Percentiles rank a stretch among this genome's conserved stretches.
These are phyloP conservation scores for Resseliella maxima DNA, from an alignment of 2,888 invertebrate species.

Conservation along the genomic window DNA sequence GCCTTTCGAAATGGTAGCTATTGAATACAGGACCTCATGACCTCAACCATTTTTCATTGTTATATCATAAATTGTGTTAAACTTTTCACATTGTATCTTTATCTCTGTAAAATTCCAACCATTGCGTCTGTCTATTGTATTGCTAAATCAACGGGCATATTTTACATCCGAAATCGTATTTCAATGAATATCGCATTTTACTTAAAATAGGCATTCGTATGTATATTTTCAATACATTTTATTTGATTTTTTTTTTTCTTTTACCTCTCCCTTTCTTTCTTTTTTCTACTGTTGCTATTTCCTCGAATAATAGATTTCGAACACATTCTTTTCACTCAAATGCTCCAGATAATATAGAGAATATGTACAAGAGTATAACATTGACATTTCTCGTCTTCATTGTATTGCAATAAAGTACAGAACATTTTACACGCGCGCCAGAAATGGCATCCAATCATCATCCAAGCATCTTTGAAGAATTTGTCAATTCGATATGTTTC, in stretches of 20 bases:
- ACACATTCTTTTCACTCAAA: not conserved
- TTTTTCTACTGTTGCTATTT: not conserved
- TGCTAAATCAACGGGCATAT: not conserved
- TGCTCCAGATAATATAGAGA: not conserved
- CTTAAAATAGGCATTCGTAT: not conserved
- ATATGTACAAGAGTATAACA: not conserved
- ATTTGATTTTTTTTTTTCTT: not conserved
- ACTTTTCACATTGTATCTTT: not conserved
- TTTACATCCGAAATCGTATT: slow-evolving; percentile 30
- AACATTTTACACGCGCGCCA: not conserved
- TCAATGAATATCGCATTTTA: not conserved
- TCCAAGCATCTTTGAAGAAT: not conserved
- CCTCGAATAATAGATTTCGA: not conserved
- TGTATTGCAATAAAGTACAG: not conserved
- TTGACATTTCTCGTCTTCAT: not conserved
- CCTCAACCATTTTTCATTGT: not conserved
- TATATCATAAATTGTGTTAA: not conserved
- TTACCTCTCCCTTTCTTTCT: no score
- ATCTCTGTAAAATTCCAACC: not conserved
- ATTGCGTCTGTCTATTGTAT: not conserved
- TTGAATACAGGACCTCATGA: slow-evolving; percentile 12
- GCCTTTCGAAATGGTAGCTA: not conserved
- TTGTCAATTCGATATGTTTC: slow-evolving; percentile 19
- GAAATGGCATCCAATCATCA: slow-evolving; percentile 2
- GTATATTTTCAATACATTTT: not conserved